Conservation (phyloP, 1,140 invertebrate species). For the Aradophagus sp. region DNA sequence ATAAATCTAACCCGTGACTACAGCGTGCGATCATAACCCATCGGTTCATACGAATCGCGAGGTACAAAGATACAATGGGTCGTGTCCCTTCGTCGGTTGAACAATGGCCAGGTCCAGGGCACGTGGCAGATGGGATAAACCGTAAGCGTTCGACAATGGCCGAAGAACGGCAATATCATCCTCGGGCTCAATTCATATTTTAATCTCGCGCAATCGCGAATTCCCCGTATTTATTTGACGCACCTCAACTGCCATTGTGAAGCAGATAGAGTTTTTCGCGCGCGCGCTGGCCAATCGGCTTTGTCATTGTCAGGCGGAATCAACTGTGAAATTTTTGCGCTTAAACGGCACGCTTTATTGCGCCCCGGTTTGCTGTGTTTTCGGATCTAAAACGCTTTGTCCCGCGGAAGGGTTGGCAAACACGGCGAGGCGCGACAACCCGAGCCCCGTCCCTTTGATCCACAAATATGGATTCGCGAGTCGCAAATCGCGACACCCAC, state of each 20-base stretch:
- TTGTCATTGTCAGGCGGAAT: conserved; percentile 39
- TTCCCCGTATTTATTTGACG: too few relatives aligned
- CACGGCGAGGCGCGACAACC: conserved; percentile 25
- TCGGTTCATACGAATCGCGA: too few relatives aligned
- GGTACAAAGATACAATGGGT: too few relatives aligned
- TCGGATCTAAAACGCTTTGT: conserved; percentile 47
- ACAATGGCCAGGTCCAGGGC: too few relatives aligned
- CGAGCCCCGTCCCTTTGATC: conserved; percentile 37
- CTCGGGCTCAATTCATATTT: conserved; percentile 50
- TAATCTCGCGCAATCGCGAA: conserved; percentile 48
- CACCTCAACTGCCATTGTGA: too few relatives aligned
- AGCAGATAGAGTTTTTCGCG: conserved; percentile 39
- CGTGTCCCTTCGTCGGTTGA: too few relatives aligned
- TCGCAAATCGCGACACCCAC: neutral
- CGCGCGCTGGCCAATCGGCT: conserved; percentile 43
- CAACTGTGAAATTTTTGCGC: conserved; percentile 45
- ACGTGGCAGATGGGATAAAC: too few relatives aligned
- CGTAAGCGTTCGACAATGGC: conserved; percentile 40
- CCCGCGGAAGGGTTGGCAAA: conserved; percentile 27
- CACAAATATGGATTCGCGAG: conserved; percentile 29
- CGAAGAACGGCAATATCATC: too few relatives aligned
- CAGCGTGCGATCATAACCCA: too few relatives aligned
- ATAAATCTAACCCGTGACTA: too few relatives aligned
- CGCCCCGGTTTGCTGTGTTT: conserved; percentile 26
- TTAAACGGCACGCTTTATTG: conserved; percentile 35